Conservation (phyloP, 2,113 vertebrate species). For the Hystrix cristata region DNA sequence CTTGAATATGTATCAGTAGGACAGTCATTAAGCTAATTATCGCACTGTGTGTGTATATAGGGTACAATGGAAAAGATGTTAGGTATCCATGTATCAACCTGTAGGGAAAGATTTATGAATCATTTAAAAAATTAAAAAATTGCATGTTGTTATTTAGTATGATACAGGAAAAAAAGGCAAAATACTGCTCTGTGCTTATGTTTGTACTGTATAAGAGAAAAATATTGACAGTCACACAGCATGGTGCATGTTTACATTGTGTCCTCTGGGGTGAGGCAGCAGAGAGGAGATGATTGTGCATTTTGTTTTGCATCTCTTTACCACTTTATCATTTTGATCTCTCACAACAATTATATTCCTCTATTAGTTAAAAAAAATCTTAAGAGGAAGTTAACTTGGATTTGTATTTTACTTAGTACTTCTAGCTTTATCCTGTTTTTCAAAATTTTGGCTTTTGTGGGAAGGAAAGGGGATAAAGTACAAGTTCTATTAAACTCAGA, state of each 20-base stretch:
- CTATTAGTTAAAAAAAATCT: constrained; percentile 5
- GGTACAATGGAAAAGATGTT: background rate
- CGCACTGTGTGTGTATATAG: background rate
- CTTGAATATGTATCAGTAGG: background rate
- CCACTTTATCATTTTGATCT: background rate
- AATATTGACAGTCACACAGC: background rate
- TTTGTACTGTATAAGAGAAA: background rate
- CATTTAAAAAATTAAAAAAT: constrained; percentile 10
- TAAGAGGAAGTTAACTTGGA: constrained; percentile 3
- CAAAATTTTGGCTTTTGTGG: background rate
- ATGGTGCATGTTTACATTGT: background rate
- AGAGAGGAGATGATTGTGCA: background rate
- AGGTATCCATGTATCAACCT: background rate
- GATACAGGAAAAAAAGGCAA: background rate
- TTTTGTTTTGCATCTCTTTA: constrained; percentile 26
- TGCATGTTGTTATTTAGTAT: background rate
- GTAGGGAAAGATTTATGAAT: constrained; percentile 1
- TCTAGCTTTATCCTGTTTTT: constrained; percentile 3
- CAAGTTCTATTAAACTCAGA: background rate
- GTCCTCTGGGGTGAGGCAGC: background rate
- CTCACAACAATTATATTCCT: background rate
- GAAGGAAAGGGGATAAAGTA: background rate
- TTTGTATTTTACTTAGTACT: constrained; percentile 24
- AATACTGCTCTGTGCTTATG: background rate
- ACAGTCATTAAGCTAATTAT: constrained; percentile 19